phyloP scores from a whole-genome alignment of 2,113 vertebrate species.

The Steatornis caripensis region DNA sequence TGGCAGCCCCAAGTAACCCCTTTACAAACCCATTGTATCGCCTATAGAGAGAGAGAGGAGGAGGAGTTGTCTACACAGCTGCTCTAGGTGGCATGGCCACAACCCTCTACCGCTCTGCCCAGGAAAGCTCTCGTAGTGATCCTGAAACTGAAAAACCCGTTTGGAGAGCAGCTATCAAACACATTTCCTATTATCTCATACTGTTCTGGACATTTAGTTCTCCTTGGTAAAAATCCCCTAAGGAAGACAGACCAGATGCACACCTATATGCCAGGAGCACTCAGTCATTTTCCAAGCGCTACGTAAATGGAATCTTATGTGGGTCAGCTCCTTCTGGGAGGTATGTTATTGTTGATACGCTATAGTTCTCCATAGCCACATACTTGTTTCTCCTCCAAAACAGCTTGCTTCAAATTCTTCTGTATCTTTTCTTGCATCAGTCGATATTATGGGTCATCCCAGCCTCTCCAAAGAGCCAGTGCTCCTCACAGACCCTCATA shows the following conservation, averaged over 20 bases:
- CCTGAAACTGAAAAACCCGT: not conserved
- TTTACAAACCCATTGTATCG: not conserved
- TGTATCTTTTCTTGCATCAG: not conserved
- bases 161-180: not conserved
- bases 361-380: not conserved
- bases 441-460: not conserved
- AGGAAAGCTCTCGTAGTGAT: not conserved
- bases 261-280: not conserved
- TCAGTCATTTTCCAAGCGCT: not conserved
- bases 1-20: not conserved
- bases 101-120: rapidly evolving
- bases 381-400: not conserved
- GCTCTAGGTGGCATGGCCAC: not conserved
- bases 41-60: not conserved
- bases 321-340: not conserved
- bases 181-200: not conserved
- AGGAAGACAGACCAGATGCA: not conserved
- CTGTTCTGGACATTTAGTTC: not conserved
- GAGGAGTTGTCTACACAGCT: not conserved
- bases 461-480: not conserved
- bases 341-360: not conserved
- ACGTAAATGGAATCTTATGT: not conserved
- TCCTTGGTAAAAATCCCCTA: not conserved
- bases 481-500: not conserved
- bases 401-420: not conserved